Evolutionary conservation across 2,888 invertebrate genomes (phyloP).

Genomic region (Matsumyia berberina): DNA sequence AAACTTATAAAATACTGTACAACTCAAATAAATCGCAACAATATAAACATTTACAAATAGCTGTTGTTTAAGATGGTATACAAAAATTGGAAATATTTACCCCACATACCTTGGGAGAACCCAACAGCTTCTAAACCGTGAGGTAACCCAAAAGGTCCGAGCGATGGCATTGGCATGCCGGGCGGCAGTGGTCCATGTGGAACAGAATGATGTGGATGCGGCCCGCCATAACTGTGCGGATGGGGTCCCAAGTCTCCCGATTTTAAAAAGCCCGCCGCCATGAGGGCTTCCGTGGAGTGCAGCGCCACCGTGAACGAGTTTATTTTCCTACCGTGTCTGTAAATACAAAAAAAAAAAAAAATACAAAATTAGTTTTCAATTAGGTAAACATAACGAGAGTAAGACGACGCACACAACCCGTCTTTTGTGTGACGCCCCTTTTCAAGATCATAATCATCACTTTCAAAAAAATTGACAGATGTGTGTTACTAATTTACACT

Average conservation of each 20-base stretch:
- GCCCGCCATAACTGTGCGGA: conserved; percentile 84
- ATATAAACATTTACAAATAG: conserved; percentile 31
- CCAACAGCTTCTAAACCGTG: conserved; percentile 85
- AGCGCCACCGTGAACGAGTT: conserved; percentile 84
- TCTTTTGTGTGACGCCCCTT: conserved; percentile 49
- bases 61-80: conserved; percentile 40
- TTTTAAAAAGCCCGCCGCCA: conserved; percentile 85
- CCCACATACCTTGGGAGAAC: conserved; percentile 85
- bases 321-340: conserved; percentile 75
- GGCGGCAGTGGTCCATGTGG: conserved; percentile 84
- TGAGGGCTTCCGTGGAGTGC: conserved; percentile 84
- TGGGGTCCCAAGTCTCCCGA: conserved; percentile 84
- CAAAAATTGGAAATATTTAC: conserved; percentile 83
- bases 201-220: conserved; percentile 84
- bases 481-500: conserved; percentile 62
- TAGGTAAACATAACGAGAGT: conserved; percentile 14
- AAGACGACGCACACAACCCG: neutral
- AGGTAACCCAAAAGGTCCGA: conserved; percentile 84
- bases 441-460: conserved; percentile 66
- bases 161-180: conserved; percentile 84
- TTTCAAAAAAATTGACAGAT: conserved; percentile 55
- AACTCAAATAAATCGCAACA: conserved; percentile 57
- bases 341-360: conserved; percentile 34
- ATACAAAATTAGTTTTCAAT: conserved; percentile 52
- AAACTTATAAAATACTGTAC: neutral